A percentile compares a stretch with the other conserved stretches of the same genome.
phyloP scores from a whole-genome alignment of 2,888 invertebrate genomes.

The Andrena dorsata region DNA sequence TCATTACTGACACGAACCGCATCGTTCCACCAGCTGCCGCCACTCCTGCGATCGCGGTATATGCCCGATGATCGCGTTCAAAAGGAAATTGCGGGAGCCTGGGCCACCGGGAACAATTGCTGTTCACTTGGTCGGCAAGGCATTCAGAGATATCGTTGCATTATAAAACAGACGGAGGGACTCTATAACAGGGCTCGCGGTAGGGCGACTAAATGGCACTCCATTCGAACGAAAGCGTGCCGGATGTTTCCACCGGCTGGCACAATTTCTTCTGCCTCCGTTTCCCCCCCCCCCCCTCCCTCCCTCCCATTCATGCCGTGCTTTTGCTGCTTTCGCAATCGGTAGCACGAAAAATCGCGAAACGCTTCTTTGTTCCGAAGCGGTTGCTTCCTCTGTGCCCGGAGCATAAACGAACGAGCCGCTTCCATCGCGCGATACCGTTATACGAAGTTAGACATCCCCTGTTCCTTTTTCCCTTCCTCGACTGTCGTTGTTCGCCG shows the following conservation, averaged over 20 bases:
- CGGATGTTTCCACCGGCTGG: conserved; percentile 33
- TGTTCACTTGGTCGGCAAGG: conserved; percentile 33
- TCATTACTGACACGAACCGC: conserved; percentile 75
- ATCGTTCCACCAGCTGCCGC: conserved; percentile 50
- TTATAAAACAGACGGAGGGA: conserved; percentile 32
- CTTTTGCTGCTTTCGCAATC: conserved; percentile 36
- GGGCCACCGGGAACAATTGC: conserved; percentile 39
- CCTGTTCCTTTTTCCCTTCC: neutral
- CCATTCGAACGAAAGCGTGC: conserved; percentile 25
- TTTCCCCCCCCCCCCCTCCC: too few relatives aligned
- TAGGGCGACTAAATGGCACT: conserved; percentile 30
- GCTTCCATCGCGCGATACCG: conserved; percentile 17
- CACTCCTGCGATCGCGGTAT: conserved; percentile 41
- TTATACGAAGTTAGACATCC: neutral
- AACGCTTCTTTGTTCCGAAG: conserved; percentile 4
- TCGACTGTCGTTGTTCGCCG: neutral
- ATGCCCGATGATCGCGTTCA: conserved; percentile 43
- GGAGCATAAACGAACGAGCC: conserved; percentile 13
- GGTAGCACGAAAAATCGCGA: conserved; percentile 42
- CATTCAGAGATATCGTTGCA: conserved; percentile 51
- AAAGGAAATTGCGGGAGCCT: conserved; percentile 58
- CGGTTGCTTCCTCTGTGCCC: conserved; percentile 13
- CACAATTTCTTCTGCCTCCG: conserved; percentile 21
- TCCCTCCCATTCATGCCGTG: neutral
- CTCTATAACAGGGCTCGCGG: conserved; percentile 28